Evolutionary conservation across 2,888 invertebrate genomes (phyloP).

Genomic region (Amphipyra tragopoginis): DNA sequence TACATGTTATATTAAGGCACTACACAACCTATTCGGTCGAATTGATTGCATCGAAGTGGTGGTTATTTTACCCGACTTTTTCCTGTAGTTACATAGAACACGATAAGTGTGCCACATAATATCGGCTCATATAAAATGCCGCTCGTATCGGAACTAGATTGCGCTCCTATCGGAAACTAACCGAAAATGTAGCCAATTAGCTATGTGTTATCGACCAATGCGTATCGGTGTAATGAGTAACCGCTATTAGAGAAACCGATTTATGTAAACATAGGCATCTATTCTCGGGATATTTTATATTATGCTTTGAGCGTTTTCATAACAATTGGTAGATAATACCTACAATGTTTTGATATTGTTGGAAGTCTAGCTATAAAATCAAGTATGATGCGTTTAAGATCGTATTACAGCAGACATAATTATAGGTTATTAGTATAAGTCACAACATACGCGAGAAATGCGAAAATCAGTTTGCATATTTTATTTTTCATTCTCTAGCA

Average conservation of each 20-base stretch:
- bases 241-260: constrained; percentile 25
- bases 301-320: constrained; percentile 13
- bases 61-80: constrained; percentile 32
- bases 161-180: constrained; percentile 33
- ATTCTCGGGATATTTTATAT: constrained; percentile 33
- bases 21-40: constrained; percentile 10
- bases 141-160: constrained; percentile 24
- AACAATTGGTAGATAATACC: constrained; percentile 9
- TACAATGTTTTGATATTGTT: background rate
- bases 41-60: constrained; percentile 30
- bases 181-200: constrained; percentile 52
- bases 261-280: constrained; percentile 19
- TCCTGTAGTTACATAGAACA: constrained; percentile 37
- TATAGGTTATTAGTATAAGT: background rate
- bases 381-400: background rate
- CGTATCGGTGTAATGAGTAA: constrained; percentile 16
- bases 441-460: no score
- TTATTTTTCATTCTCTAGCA: no score
- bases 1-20: constrained; percentile 36
- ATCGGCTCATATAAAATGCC: constrained; percentile 22
- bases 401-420: background rate
- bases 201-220: constrained; percentile 32
- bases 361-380: background rate
- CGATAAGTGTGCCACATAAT: constrained; percentile 19
- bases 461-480: no score